Conservation (phyloP, 2,113 vertebrate species). For the Calyptommatus sinebrachiatus region DNA sequence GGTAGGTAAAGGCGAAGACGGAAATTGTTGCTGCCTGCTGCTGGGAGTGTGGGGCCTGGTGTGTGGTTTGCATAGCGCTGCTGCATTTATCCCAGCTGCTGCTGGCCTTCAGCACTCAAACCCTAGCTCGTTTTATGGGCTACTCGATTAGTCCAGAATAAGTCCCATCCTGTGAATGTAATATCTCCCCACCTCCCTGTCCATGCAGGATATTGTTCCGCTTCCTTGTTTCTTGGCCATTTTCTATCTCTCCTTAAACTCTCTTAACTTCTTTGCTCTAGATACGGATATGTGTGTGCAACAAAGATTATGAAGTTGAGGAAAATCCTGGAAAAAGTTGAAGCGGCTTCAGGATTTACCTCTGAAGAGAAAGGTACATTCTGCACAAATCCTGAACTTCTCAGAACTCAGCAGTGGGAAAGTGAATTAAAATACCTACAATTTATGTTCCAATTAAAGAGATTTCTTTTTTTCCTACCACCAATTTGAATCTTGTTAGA, state of each 20-base stretch:
- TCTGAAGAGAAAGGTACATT: slow-evolving; percentile 94
- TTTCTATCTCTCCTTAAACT: not conserved
- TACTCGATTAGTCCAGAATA: too few species aligned
- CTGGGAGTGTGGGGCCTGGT: too few species aligned
- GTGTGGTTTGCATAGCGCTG: too few species aligned
- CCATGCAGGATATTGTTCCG: too few species aligned
- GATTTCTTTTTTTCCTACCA: too few species aligned
- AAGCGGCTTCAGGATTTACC: slow-evolving; percentile 97
- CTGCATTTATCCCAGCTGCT: too few species aligned
- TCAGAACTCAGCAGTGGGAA: not conserved
- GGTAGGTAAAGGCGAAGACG: too few species aligned
- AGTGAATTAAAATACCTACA: not conserved
- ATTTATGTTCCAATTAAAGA: not conserved
- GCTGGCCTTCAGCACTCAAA: too few species aligned
- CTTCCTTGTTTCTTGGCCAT: not conserved
- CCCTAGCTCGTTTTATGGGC: too few species aligned
- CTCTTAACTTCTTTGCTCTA: slow-evolving; percentile 51
- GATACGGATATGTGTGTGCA: slow-evolving; percentile 96
- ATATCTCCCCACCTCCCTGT: not conserved
- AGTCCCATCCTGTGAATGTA: too few species aligned
- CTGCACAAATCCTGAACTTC: not conserved
- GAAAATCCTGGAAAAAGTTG: slow-evolving; percentile 97
- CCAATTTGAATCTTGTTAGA: too few species aligned
- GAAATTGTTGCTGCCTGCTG: too few species aligned
- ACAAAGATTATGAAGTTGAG: slow-evolving; percentile 98